Percentiles rank a stretch among this genome's conserved stretches.
phyloP scores from a whole-genome alignment of 2,797 vertebrate species.

The Sarcoramphus papa region DNA sequence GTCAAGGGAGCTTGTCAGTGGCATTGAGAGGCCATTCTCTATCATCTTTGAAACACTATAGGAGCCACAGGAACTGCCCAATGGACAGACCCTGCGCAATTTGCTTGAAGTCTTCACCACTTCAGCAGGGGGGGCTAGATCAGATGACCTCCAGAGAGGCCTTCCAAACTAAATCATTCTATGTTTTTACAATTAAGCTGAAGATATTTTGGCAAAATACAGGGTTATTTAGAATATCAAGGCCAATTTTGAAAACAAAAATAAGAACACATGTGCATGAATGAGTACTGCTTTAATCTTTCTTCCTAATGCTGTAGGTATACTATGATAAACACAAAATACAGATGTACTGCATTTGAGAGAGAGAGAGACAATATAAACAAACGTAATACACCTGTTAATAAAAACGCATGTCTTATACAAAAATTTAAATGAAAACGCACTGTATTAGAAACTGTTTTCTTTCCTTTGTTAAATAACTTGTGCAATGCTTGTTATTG shows the following conservation, averaged over 20 bases:
- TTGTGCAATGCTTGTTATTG: neutral
- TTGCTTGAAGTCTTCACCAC: neutral
- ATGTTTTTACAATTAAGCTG: neutral
- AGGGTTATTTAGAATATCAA: neutral
- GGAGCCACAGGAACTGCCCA: neutral
- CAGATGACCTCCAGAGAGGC: neutral
- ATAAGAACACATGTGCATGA: fast-evolving
- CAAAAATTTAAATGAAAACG: neutral
- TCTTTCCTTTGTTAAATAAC: neutral
- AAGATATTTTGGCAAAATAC: neutral
- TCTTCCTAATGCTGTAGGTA: neutral
- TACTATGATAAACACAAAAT: neutral
- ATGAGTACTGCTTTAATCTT: neutral
- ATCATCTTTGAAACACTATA: neutral
- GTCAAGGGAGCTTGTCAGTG: neutral
- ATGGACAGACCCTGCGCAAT: neutral
- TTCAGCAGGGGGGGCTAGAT: neutral
- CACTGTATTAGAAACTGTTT: neutral
- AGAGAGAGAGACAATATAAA: neutral
- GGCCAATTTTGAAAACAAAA: neutral
- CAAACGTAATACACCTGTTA: neutral
- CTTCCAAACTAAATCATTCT: neutral
- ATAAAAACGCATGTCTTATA: neutral
- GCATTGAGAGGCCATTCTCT: neutral
- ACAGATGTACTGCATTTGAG: neutral